These are phyloP conservation scores for Semibalanus balanoides DNA, from an alignment of 1,140 invertebrate species.

Conservation along the genomic window DNA sequence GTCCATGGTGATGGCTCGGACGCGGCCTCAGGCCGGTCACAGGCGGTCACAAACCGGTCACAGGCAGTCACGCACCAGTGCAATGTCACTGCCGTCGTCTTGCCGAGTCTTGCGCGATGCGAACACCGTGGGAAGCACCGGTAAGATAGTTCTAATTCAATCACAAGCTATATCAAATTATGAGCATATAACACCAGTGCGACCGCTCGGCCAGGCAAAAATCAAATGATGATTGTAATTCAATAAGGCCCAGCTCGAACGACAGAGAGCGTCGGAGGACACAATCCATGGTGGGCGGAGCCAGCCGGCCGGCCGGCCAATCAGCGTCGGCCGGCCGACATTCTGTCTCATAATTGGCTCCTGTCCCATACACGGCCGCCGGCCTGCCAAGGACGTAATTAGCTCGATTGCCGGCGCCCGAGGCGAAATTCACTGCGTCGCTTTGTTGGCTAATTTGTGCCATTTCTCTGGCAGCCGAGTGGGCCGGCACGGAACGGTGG, in stretches of 20 bases:
- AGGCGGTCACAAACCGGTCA: not conserved
- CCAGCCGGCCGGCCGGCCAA: not conserved
- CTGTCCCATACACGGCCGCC: not conserved
- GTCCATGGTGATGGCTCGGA: constrained; percentile 17
- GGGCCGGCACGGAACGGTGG: not conserved
- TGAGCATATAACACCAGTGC: not conserved
- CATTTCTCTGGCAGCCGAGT: not conserved
- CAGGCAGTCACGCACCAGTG: not conserved
- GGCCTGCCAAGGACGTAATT: not conserved
- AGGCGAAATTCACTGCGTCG: not conserved
- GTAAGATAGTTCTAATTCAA: constrained; percentile 4
- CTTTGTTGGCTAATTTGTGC: not conserved
- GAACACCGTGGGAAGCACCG: not conserved
- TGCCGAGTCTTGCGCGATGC: not conserved
- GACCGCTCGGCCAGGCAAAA: constrained; percentile 1
- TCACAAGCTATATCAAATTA: constrained; percentile 6
- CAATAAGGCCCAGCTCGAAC: constrained; percentile 3
- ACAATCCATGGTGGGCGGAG: not conserved
- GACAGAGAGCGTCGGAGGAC: not conserved
- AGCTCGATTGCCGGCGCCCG: not conserved
- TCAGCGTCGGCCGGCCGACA: not conserved
- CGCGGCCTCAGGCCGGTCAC: not conserved
- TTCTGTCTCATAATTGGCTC: not conserved
- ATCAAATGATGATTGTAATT: constrained; percentile 6
- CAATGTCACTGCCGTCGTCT: not conserved